phyloP scores from a whole-genome alignment of 2,797 vertebrate species.

The Acestrorhynchus altus region DNA sequence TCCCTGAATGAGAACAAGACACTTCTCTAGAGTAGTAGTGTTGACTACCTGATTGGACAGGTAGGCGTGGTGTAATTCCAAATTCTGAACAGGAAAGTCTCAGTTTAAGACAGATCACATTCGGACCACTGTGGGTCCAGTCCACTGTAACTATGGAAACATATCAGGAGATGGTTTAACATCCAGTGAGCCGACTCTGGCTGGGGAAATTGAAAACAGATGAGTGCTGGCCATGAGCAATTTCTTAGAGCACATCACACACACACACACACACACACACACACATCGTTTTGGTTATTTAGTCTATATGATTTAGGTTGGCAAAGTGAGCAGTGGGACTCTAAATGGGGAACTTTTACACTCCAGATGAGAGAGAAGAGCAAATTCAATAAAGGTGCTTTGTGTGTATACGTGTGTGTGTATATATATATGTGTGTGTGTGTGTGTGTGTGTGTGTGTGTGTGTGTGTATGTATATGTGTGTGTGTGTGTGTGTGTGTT shows the following conservation, averaged over 20 bases:
- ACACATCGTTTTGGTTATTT: conserved; percentile 9
- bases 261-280: conserved; percentile 22
- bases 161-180: conserved; percentile 53
- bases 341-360: background rate
- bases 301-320: conserved; percentile 1
- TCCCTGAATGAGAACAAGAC: conserved; percentile 7
- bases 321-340: background rate
- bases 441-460: background rate
- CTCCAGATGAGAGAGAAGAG: background rate
- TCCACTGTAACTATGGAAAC: conserved; percentile 55
- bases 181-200: conserved; percentile 37
- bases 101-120: conserved; percentile 23
- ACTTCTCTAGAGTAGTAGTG: background rate
- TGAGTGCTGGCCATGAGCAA: conserved; percentile 42
- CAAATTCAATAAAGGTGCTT: too few relatives aligned
- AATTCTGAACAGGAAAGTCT: conserved; percentile 7
- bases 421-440: background rate
- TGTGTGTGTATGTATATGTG: too few relatives aligned
- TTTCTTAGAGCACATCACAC: conserved; percentile 35
- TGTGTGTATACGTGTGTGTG: too few relatives aligned
- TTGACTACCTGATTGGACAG: background rate
- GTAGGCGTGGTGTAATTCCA: background rate
- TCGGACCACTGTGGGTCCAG: conserved; percentile 13
- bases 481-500: too few relatives aligned
- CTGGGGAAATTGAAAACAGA: conserved; percentile 49